Percentiles rank a stretch among this genome's conserved stretches.
phyloP scores from a whole-genome alignment of 2,113 vertebrate genomes.

The Salvator merianae region DNA sequence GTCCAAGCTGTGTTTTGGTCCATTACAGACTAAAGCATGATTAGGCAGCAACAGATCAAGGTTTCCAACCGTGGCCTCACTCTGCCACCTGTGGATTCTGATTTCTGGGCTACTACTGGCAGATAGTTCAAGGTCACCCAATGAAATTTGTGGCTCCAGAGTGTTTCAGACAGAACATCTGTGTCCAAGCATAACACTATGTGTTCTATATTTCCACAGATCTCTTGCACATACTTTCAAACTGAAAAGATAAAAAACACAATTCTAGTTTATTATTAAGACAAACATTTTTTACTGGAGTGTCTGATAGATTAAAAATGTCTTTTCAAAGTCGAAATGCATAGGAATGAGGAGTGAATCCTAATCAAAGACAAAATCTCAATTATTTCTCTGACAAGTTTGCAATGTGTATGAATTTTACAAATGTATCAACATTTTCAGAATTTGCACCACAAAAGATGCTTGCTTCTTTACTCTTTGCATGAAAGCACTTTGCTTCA shows the following conservation, averaged over 20 bases:
- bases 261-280: not conserved
- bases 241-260: not conserved
- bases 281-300: not conserved
- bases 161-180: not conserved
- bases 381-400: not conserved
- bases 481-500: not conserved
- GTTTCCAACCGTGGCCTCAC: too few relatives aligned
- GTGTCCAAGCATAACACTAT: not conserved
- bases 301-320: not conserved
- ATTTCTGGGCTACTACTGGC: not conserved
- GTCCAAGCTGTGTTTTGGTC: too few relatives aligned
- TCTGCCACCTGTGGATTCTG: not conserved
- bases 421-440: not conserved
- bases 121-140: not conserved
- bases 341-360: not conserved
- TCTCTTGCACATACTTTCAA: not conserved
- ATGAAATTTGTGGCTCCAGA: not conserved
- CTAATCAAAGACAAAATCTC: not conserved
- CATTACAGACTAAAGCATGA: too few relatives aligned
- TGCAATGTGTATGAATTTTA: not conserved
- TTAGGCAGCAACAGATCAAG: too few relatives aligned
- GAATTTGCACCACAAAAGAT: not conserved
- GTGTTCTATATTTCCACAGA: not conserved
- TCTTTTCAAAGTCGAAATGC: not conserved
- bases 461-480: not conserved